These are phyloP conservation scores for Gephyroberyx darwinii DNA, from an alignment of 2,797 vertebrate genomes.

Conservation along the genomic window DNA sequence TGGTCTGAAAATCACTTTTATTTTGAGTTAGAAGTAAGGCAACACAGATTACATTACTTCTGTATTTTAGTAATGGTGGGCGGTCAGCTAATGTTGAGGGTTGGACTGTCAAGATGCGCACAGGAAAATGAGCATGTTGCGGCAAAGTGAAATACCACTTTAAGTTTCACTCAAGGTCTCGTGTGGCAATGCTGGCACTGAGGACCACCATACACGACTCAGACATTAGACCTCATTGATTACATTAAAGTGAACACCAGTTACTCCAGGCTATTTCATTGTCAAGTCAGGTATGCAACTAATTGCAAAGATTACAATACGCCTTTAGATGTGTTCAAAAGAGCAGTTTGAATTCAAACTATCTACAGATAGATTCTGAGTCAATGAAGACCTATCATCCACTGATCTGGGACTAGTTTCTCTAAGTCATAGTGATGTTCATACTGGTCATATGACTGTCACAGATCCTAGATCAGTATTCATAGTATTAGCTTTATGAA, in stretches of 20 bases:
- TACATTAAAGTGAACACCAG: constrained; percentile 1
- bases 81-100: too few relatives aligned
- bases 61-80: not conserved
- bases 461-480: not conserved
- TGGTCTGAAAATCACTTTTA: not conserved
- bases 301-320: constrained; percentile 12
- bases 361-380: not conserved
- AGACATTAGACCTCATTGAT: not conserved
- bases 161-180: not conserved
- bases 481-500: constrained; percentile 3
- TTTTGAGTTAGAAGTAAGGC: not conserved
- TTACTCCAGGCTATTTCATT: constrained; percentile 27
- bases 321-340: not conserved
- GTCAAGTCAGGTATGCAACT: constrained; percentile 22
- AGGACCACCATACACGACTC: not conserved
- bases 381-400: constrained; percentile 21
- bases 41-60: not conserved
- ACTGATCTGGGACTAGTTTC: constrained; percentile 16
- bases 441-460: constrained; percentile 1
- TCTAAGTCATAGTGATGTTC: not conserved
- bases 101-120: not conserved
- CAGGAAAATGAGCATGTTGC: not conserved
- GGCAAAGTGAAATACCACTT: not conserved
- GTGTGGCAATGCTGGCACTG: not conserved
- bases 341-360: constrained; percentile 2